phyloP scores from a whole-genome alignment of 1,140 invertebrate species.

The Littorina saxatilis region DNA sequence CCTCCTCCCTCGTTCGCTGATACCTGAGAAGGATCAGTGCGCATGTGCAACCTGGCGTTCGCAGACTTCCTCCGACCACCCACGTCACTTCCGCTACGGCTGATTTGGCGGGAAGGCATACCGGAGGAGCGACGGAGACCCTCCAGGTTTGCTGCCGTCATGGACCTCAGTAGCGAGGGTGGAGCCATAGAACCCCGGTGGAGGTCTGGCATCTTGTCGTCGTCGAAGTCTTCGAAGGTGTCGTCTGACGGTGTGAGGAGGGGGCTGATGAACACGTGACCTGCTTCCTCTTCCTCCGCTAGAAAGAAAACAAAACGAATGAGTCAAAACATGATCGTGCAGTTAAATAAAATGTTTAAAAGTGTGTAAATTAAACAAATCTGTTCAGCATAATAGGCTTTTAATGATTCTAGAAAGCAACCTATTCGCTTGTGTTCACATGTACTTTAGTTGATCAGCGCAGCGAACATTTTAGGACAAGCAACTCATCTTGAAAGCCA shows the following conservation, averaged over 20 bases:
- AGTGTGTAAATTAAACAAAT: no score
- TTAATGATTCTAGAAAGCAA: no score
- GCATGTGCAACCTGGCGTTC: background rate
- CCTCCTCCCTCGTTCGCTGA: background rate
- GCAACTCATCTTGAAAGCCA: no score
- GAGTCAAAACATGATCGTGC: background rate
- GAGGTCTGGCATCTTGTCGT: background rate
- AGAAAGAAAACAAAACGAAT: background rate
- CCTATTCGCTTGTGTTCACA: no score
- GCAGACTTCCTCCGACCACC: background rate
- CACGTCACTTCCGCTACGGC: background rate
- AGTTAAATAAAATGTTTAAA: no score
- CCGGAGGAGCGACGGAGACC: constrained; percentile 2
- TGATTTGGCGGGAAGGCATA: background rate
- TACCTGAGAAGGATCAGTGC: background rate
- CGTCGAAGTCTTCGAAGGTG: background rate
- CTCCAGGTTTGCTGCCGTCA: background rate
- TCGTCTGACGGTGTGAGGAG: constrained; percentile 21
- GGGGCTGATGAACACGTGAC: constrained; percentile 30
- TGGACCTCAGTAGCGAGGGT: background rate
- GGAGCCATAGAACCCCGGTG: background rate
- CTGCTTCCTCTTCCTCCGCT: constrained; percentile 24
- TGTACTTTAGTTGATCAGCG: no score
- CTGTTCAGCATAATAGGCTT: no score
- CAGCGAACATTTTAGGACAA: no score